Conservation (phyloP, 2,888 invertebrate genomes). For the Busseola fusca region DNA sequence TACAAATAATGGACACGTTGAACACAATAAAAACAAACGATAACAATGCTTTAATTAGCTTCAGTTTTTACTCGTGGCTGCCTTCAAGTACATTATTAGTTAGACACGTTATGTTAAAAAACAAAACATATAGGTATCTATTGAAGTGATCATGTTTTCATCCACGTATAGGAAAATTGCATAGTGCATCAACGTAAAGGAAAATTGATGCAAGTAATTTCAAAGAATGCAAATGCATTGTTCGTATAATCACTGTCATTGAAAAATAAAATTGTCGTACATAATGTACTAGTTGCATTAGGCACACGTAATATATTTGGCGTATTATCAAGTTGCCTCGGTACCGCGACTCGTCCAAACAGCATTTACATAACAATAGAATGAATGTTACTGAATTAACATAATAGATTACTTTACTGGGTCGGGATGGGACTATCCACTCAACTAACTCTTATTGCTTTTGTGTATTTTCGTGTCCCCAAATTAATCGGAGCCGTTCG, state of each 20-base stretch:
- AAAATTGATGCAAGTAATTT: conserved; percentile 34
- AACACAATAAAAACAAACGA: conserved; percentile 21
- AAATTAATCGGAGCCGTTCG: conserved; percentile 16
- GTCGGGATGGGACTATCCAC: conserved; percentile 68
- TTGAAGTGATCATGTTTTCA: conserved; percentile 7
- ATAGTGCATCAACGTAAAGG: conserved; percentile 13
- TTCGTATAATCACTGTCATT: conserved; percentile 32
- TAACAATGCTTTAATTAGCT: conserved; percentile 16
- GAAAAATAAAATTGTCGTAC: conserved; percentile 23
- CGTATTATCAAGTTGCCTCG: conserved; percentile 60
- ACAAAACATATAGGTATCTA: conserved; percentile 15
- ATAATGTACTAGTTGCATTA: conserved; percentile 41
- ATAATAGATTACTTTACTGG: conserved; percentile 80
- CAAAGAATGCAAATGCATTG: conserved; percentile 48
- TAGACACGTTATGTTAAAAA: conserved; percentile 11
- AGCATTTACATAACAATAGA: conserved; percentile 82
- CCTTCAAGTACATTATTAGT: neutral
- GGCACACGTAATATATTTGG: conserved; percentile 56
- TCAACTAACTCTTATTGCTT: conserved; percentile 41
- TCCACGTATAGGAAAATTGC: conserved; percentile 28
- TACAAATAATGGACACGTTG: conserved; percentile 4
- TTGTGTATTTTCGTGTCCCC: conserved; percentile 29
- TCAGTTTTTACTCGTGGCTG: conserved; percentile 8
- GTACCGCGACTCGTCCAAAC: conserved; percentile 58
- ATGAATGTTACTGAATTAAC: conserved; percentile 77